Evolutionary conservation across 2,888 invertebrate species (phyloP).

Genomic region (Zygaena filipendulae): DNA sequence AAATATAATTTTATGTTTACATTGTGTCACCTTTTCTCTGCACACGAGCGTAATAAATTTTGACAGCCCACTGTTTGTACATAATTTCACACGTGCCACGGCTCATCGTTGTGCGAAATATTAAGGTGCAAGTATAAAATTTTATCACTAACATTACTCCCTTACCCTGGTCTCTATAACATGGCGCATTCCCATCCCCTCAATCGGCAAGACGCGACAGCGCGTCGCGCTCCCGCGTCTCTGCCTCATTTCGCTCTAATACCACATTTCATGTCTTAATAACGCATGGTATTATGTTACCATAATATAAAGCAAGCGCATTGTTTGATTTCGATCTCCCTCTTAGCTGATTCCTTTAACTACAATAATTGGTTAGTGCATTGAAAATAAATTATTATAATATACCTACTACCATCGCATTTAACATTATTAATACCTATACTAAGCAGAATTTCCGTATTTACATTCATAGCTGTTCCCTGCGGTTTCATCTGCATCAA

Average conservation of each 20-base stretch:
- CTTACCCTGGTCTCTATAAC: slow-evolving; percentile 52
- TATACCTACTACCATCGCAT: no score
- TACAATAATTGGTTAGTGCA: no score
- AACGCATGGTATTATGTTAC: slow-evolving; percentile 57
- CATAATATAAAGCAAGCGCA: slow-evolving; percentile 36
- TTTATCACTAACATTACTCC: slow-evolving; percentile 61
- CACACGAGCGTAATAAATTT: slow-evolving; percentile 37
- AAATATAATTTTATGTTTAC: no score
- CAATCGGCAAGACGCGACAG: no score
- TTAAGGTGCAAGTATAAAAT: slow-evolving; percentile 65
- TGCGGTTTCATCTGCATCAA: no score
- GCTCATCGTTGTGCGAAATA: slow-evolving; percentile 61
- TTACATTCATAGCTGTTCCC: no score
- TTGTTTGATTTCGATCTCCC: slow-evolving; percentile 59
- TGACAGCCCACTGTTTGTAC: slow-evolving; percentile 33
- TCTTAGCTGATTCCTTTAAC: slow-evolving; percentile 45
- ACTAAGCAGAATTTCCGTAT: no score
- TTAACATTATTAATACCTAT: no score
- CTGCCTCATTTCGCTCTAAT: slow-evolving; percentile 52
- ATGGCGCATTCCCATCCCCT: slow-evolving; percentile 42
- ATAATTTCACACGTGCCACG: slow-evolving; percentile 60
- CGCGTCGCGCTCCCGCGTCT: slow-evolving; percentile 22
- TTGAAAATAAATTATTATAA: no score
- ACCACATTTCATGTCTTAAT: slow-evolving; percentile 60
- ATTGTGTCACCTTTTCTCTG: neutral